Percentiles rank a stretch among this genome's conserved stretches.
These are phyloP conservation scores for Tetramorium simillimum DNA, from an alignment of 1,140 invertebrate genomes.

Conservation along the genomic window DNA sequence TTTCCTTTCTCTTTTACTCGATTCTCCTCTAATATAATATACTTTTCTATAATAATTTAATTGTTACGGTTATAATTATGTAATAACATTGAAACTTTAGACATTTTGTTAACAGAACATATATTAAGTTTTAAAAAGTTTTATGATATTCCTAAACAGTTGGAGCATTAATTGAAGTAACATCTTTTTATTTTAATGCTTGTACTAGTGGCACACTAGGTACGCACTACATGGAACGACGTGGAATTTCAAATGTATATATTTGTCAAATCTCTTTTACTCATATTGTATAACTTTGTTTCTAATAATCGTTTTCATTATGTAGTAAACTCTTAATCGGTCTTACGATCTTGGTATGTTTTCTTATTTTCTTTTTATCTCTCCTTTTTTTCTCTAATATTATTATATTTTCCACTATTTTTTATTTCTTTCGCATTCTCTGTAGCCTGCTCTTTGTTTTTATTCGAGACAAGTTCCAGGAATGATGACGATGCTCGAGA, in stretches of 20 bases:
- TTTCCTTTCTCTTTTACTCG: conserved; percentile 27
- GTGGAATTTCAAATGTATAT: background rate
- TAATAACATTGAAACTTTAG: background rate
- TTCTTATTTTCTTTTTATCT: background rate
- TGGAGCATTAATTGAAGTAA: background rate
- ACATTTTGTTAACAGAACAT: background rate
- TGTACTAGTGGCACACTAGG: background rate
- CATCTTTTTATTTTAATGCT: background rate
- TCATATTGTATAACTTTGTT: background rate
- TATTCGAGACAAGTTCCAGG: conserved; percentile 62
- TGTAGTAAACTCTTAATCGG: background rate
- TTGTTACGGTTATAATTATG: background rate
- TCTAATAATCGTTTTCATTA: background rate
- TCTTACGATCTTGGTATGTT: background rate
- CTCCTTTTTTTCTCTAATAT: conserved; percentile 31
- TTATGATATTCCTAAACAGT: background rate
- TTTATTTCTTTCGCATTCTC: conserved; percentile 3
- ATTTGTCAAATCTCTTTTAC: background rate
- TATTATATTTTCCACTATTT: conserved; percentile 31
- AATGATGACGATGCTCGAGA: conserved; percentile 67
- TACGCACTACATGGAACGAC: background rate
- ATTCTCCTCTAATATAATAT: background rate
- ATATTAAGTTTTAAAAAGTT: background rate
- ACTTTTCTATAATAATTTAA: background rate
- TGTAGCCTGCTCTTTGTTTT: conserved; percentile 44